Evolutionary conservation across 2,797 vertebrate species (phyloP).

Genomic region (Pseudochirops corinnae): DNA sequence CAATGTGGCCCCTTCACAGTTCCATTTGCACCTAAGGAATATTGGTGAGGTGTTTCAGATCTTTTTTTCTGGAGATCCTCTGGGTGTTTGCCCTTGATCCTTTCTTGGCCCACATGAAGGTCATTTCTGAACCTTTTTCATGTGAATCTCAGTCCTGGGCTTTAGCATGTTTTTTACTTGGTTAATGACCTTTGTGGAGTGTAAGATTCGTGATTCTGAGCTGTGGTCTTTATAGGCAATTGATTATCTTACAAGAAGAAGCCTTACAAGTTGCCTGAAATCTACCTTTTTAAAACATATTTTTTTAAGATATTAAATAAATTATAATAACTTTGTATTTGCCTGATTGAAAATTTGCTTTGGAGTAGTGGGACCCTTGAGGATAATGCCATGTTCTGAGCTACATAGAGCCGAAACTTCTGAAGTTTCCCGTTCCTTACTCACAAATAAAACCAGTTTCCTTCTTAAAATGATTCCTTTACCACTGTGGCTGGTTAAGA

Average conservation of each 20-base stretch:
- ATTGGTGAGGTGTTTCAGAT: neutral
- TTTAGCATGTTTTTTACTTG: neutral
- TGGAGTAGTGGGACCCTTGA: neutral
- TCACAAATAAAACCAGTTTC: conserved; percentile 18
- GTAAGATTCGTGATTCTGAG: conserved; percentile 19
- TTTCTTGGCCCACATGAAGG: neutral
- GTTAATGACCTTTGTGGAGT: conserved; percentile 43
- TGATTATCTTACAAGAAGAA: conserved; percentile 37
- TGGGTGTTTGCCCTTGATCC: neutral
- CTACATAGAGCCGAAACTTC: neutral
- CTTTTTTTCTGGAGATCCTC: neutral
- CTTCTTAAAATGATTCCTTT: conserved; percentile 36
- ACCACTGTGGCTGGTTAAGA: neutral
- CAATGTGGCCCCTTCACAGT: conserved; percentile 38
- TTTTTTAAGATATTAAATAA: conserved; percentile 60
- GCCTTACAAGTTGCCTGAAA: conserved; percentile 13
- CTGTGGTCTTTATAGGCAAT: neutral
- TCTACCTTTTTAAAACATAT: conserved; percentile 59
- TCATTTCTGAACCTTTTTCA: neutral
- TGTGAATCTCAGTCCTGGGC: conserved; percentile 16
- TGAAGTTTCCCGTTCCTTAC: neutral
- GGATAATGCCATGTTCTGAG: conserved; percentile 32
- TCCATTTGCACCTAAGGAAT: conserved; percentile 4
- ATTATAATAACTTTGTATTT: conserved; percentile 68
- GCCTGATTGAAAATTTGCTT: conserved; percentile 47